These are phyloP conservation scores for Bugula neritina DNA, from an alignment of 2,888 invertebrate species.

Conservation along the genomic window DNA sequence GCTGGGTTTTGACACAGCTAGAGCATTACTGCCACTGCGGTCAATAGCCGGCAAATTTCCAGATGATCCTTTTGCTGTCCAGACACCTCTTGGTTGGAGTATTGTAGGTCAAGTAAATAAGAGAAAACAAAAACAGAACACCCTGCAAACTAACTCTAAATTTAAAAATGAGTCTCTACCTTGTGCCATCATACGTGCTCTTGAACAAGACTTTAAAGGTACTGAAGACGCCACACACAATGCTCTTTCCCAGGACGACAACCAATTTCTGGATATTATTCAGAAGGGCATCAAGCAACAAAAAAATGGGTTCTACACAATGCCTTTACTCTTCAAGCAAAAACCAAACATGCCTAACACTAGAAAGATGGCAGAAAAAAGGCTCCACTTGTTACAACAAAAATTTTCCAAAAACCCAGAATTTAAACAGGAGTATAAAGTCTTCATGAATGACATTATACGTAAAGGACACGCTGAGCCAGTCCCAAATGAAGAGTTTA, in stretches of 20 bases:
- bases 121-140: too few species aligned
- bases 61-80: too few species aligned
- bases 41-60: too few species aligned
- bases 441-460: slow-evolving; percentile 26
- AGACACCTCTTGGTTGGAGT: too few species aligned
- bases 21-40: too few species aligned
- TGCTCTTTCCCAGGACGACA: not conserved
- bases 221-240: too few species aligned
- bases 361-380: not conserved
- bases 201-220: not conserved
- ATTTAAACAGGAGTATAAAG: slow-evolving; percentile 14
- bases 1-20: too few species aligned
- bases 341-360: slow-evolving; percentile 27
- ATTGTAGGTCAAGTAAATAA: not conserved
- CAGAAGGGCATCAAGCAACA: not conserved
- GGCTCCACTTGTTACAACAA: slow-evolving; percentile 19
- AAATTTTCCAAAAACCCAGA: slow-evolving; percentile 15
- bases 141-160: too few species aligned
- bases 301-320: slow-evolving; percentile 28
- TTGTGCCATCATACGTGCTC: not conserved
- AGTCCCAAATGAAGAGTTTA: slow-evolving; percentile 19
- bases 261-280: not conserved
- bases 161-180: not conserved
- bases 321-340: slow-evolving; percentile 27
- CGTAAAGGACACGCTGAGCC: slow-evolving; percentile 29